Base-by-base conservation (phyloP, 2,888 invertebrate species). In the Mylabris sibirica region DNA sequence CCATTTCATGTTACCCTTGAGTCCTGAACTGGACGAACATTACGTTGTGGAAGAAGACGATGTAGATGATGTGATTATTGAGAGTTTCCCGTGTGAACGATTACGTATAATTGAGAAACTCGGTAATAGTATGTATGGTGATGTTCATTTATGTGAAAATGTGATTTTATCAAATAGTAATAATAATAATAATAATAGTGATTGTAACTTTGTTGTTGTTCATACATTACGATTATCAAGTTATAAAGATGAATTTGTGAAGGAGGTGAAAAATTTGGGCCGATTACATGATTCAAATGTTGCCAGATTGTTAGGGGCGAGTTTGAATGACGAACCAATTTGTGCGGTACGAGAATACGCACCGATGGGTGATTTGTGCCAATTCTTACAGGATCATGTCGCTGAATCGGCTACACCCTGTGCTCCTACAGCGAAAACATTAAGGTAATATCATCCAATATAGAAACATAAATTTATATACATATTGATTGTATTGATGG, bases 291-390 rank as follows among this genome's bases (percentile, higher is more conserved):
- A 91, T 87, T 87, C 89, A 63, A 93, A 93, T 84, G 89, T 94
- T 77, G 91, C 91, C 69, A 88, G 89, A 75, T 85, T 94, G 76
- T 86, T 93, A 75, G 93, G 93, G 74, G 92, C 91, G 76, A 92
- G 92, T 84, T 87, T 92, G 71, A 87, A 89, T 68, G 89, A 91
- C 74, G 92, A 93, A 80, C 93, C 94, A 64, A 89, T 91, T 78
- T 91, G 91, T 84, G 90, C 92, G 83, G 90, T 95, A 69, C 88
- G 92, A 79, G 94, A 95, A 85, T 92, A 91, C 84, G 87, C 89
- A 84, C 91, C 91, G 81, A 88, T 90, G 80, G 94, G 94, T 66
- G 95, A 95, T 87, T 88, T 95, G 81, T 93, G 94, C 87, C 93
- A 94, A 86, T 94, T 93, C 86, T 88, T 95, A 78, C 92, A 93